Evolutionary conservation across 2,113 vertebrate genomes (phyloP).

Genomic region (Tachysurus fulvidraco): DNA sequence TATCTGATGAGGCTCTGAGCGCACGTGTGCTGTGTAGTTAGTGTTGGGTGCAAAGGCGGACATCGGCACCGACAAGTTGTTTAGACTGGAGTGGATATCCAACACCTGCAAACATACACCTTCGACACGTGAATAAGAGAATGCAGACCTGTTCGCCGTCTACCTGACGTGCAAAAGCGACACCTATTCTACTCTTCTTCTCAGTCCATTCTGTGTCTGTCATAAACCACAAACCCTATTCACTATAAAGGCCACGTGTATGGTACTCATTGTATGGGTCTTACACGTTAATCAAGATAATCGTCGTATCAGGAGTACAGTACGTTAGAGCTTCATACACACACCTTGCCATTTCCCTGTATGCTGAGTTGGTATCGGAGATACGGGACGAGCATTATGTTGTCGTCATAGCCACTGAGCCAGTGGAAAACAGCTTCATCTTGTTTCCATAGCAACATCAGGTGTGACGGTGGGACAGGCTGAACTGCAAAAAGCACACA

Average conservation of each 20-base stretch:
- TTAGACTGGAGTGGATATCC: background rate
- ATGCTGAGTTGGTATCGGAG: conserved; percentile 74
- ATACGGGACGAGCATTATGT: background rate
- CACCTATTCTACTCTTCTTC: background rate
- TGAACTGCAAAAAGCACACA: conserved; percentile 72
- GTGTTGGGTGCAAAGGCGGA: conserved; percentile 57
- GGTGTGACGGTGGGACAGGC: conserved; percentile 72
- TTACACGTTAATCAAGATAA: too few relatives aligned
- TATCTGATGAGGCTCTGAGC: conserved; percentile 60
- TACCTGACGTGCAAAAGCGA: too few relatives aligned
- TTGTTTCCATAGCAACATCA: conserved; percentile 53
- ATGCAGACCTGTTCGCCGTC: background rate
- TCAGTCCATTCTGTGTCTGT: background rate
- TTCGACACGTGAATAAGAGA: background rate
- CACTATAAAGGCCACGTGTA: background rate
- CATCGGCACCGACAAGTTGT: conserved; percentile 59
- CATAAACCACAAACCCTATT: background rate
- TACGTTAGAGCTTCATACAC: background rate
- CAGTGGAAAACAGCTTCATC: conserved; percentile 63
- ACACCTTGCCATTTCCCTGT: conserved; percentile 57
- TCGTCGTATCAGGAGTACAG: background rate
- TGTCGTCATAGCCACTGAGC: conserved; percentile 63
- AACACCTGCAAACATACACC: conserved; percentile 26
- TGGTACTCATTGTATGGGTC: too few relatives aligned
- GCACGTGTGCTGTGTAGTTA: conserved; percentile 73